Percentiles rank a stretch among this genome's conserved stretches.
These are phyloP conservation scores for Acipenser oxyrinchus DNA, from an alignment of 2,797 vertebrate species.

Conservation along the genomic window DNA sequence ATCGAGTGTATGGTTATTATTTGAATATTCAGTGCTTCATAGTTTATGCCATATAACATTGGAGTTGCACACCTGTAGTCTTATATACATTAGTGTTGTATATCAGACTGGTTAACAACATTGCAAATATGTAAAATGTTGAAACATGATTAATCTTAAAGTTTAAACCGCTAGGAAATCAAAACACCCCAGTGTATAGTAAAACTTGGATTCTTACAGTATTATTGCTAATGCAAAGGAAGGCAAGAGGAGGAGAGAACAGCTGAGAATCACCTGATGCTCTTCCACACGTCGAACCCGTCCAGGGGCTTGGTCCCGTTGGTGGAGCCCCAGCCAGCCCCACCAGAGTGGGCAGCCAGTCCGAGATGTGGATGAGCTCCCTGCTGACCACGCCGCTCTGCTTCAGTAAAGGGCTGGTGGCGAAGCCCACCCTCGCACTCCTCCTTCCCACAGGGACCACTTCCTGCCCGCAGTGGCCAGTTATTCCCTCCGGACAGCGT, in stretches of 20 bases:
- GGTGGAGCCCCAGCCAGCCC: slow-evolving; percentile 68
- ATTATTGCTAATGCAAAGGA: background rate
- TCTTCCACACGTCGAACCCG: slow-evolving; percentile 80
- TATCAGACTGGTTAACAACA: no score
- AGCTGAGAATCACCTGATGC: slow-evolving; percentile 72
- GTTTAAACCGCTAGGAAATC: no score
- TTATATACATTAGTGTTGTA: no score
- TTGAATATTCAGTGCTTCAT: no score
- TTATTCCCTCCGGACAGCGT: slow-evolving; percentile 82
- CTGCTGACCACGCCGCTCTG: slow-evolving; percentile 61
- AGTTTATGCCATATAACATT: no score
- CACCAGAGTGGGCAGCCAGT: slow-evolving; percentile 89
- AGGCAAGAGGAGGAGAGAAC: background rate
- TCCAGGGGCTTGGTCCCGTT: slow-evolving; percentile 77
- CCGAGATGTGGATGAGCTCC: slow-evolving; percentile 86
- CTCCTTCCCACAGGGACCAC: slow-evolving; percentile 89
- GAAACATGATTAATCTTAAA: no score
- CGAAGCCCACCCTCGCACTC: slow-evolving; percentile 79
- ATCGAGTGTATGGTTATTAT: no score
- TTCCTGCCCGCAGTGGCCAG: slow-evolving; percentile 91
- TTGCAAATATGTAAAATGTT: no score
- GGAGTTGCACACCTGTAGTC: no score
- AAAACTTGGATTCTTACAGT: no score
- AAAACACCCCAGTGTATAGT: no score
- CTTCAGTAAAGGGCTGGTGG: slow-evolving; percentile 74